Base-by-base conservation (phyloP, 2,113 vertebrate genomes). In the Myrmophylax atrothorax region DNA sequence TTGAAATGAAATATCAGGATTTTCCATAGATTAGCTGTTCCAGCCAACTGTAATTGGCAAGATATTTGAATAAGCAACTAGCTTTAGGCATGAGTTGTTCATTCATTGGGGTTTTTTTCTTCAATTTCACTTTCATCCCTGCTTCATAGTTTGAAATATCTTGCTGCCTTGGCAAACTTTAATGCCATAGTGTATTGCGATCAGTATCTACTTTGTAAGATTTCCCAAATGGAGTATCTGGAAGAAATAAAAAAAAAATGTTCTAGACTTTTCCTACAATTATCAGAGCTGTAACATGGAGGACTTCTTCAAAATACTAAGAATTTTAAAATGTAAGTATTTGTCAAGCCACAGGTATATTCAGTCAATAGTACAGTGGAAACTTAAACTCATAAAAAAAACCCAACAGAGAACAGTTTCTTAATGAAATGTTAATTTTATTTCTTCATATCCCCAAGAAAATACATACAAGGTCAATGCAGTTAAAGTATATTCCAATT, bases 391-490 rank as follows among this genome's bases (percentile, higher is more conserved):
- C 42, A 49, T 47, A 76, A 72, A 33, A 33, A 24, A 28, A 67
- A 24, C 56, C 8, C 23, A 46, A 6, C 68, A 74, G 64, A 90
- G 52, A 84, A 86, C 67, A 76, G 44, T 37, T 83, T 88, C 80
- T 93, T 97, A 84, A 89, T 95, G 90, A 92, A 97, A 92, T 84
- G 72, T 50, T 94, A 90, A 89, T 95, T 97, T 95, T 95, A 96
- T 95, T 95, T 93, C 74, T 91, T 95, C 69, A 83, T 42, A 87
- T 81, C 42, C 49, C 55, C 85, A 79, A 82, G 76, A 91, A 94
- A 96, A 95, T 46, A 88, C 74, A 93, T 67, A 89, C 91, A 97
- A 92, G 84, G 90, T 90, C 92, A 95, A 44, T 64, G 55, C 82
- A 91, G 80, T 84, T 88, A 89, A 93, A 95, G n/a, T 58, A 92